phyloP scores from a whole-genome alignment of 2,113 vertebrate genomes.

The Crocuta crocuta region DNA sequence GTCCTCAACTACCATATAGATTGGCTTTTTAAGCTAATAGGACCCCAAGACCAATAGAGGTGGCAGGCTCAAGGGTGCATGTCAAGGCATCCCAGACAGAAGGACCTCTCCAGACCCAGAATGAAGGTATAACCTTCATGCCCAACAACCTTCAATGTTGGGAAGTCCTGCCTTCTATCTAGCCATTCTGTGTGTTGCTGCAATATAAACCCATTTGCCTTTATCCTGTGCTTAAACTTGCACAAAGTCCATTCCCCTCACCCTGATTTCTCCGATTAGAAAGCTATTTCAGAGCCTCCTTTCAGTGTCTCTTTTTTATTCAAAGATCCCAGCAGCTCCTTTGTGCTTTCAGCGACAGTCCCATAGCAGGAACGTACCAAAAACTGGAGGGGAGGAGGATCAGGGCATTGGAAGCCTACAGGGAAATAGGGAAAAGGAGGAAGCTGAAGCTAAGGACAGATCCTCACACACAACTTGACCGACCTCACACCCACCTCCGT shows the following conservation, averaged over 20 bases:
- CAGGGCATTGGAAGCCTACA: slow-evolving; percentile 9
- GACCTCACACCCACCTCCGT: neutral
- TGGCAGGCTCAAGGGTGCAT: neutral
- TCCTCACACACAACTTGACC: neutral
- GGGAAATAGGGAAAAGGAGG: neutral
- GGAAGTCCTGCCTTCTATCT: slow-evolving; percentile 45
- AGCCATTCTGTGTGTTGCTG: neutral
- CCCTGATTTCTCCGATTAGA: neutral
- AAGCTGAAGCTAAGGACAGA: neutral
- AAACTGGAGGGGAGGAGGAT: slow-evolving; percentile 52
- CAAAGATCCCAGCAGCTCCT: slow-evolving; percentile 63
- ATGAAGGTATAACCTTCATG: slow-evolving; percentile 49
- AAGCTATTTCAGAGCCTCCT: slow-evolving; percentile 28
- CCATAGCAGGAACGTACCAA: slow-evolving; percentile 75
- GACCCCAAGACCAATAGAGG: neutral
- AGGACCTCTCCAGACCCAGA: neutral
- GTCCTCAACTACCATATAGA: neutral
- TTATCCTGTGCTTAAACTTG: slow-evolving; percentile 34
- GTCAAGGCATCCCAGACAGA: neutral
- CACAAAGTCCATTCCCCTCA: neutral
- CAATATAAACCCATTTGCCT: neutral
- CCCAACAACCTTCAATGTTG: neutral
- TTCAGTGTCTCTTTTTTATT: slow-evolving; percentile 49
- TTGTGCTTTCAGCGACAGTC: slow-evolving; percentile 67
- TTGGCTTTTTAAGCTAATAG: slow-evolving; percentile 18